A percentile compares a stretch with the other conserved stretches of the same genome.
These are phyloP conservation scores for Fissipunctia ypsillon DNA, from an alignment of 2,888 invertebrate genomes.

Conservation along the genomic window DNA sequence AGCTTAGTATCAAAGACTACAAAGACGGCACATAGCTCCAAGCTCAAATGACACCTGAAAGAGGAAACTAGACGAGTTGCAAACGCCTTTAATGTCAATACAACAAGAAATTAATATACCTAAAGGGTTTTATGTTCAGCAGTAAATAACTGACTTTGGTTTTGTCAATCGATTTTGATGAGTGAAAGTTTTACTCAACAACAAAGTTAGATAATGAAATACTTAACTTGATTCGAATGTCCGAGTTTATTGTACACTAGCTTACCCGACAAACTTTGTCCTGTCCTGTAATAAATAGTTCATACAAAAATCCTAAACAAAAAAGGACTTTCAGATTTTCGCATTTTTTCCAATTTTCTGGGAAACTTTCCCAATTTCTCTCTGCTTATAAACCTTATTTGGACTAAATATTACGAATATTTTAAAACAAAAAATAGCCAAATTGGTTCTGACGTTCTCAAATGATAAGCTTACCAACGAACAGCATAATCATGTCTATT, in stretches of 20 bases:
- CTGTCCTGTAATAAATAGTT: neutral
- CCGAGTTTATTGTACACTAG: constrained; percentile 10
- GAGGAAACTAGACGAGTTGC: neutral
- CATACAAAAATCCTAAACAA: neutral
- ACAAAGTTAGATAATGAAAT: constrained; percentile 15
- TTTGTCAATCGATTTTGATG: constrained; percentile 33
- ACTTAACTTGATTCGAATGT: constrained; percentile 15
- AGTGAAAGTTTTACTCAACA: constrained; percentile 24
- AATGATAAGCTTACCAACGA: neutral
- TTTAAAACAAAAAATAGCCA: neutral
- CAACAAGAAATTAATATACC: neutral
- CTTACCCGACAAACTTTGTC: neutral
- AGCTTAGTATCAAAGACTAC: constrained; percentile 5
- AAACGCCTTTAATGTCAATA: constrained; percentile 5
- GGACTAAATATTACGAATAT: neutral
- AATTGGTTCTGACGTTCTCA: neutral
- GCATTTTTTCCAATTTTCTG: neutral
- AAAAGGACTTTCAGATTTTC: neutral
- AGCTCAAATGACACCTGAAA: constrained; percentile 20
- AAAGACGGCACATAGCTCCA: neutral
- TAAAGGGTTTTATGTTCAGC: constrained; percentile 7
- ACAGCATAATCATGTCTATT: no score
- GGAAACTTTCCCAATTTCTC: neutral
- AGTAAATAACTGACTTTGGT: constrained; percentile 6
- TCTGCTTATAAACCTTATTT: no score